These are phyloP conservation scores for Cosmopolites sordidus DNA, from an alignment of 2,888 invertebrate species.

Conservation along the genomic window DNA sequence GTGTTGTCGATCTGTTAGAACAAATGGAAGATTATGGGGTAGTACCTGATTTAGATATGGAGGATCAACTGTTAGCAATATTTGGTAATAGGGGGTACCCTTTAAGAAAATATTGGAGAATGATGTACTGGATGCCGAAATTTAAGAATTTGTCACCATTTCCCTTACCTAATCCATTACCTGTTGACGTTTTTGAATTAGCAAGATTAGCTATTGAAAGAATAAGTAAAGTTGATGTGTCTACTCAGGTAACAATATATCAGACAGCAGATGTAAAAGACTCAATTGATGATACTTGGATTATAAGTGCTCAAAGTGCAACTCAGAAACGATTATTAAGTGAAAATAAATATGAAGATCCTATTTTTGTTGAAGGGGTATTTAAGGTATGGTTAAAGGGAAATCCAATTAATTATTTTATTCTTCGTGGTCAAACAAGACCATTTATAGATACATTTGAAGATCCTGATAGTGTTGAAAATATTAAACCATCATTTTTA, in stretches of 20 bases:
- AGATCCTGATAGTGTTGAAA: conserved; percentile 71
- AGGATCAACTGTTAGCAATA: conserved; percentile 72
- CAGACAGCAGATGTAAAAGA: conserved; percentile 64
- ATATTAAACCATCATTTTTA: conserved; percentile 58
- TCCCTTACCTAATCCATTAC: conserved; percentile 73
- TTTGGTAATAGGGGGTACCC: conserved; percentile 79
- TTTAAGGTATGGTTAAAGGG: conserved; percentile 74
- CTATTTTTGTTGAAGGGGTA: conserved; percentile 81
- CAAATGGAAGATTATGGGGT: conserved; percentile 92
- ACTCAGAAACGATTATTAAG: conserved; percentile 67
- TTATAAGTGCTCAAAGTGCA: conserved; percentile 81
- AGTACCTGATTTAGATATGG: conserved; percentile 86
- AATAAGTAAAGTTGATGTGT: conserved; percentile 75
- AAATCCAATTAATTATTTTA: conserved; percentile 76
- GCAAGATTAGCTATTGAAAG: conserved; percentile 79
- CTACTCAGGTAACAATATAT: conserved; percentile 46
- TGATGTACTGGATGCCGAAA: conserved; percentile 93
- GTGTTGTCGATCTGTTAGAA: conserved; percentile 82
- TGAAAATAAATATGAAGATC: conserved; percentile 58
- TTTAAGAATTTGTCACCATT: conserved; percentile 88
- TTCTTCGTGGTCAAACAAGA: conserved; percentile 68
- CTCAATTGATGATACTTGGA: conserved; percentile 84
- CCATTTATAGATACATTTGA: conserved; percentile 48
- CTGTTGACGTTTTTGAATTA: conserved; percentile 69
- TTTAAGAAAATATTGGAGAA: conserved; percentile 70